Evolutionary conservation across 2,888 invertebrate genomes (phyloP), one percentile per base, ranked within the genome.

Genomic region (Anaspis maculata): DNA sequence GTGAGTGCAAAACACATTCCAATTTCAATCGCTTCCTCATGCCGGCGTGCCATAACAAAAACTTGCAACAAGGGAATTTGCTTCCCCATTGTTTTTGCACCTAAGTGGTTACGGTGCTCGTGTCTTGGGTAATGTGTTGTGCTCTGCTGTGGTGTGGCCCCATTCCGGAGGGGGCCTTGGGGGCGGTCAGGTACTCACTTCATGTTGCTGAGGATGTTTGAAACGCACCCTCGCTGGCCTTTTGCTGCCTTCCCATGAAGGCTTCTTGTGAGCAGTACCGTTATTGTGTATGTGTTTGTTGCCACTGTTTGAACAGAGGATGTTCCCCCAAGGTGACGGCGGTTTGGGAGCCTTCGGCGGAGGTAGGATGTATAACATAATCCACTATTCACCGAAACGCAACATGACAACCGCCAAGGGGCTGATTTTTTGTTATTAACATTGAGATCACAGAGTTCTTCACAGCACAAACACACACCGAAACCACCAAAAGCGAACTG

Each of bases 291-390:
- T n/a, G n/a, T n/a, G n/a, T n/a, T n/a, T n/a, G 23, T 25, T 32
- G 12, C 45, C 41, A 34, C 44, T 46, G 13, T 43, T 41, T 34
- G 53, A 50, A 51, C 67, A 65, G 32, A 67, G 51, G 37, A 70
- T 67, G 46, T 66, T 68, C 45, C 64, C 64, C 70, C 69, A 69
- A 9, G 68, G 66, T 6, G 68, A 67, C 30, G 69, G 67, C 37
- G 69, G 67, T 42, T 64, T 66, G 30, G 67, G 66, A 25, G 63
- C 64, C 45, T 67, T 62, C 30, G 70, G 67, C 25, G 71, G 70
- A 40, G 71, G 71, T 46, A 70, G 51, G 47, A 70, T 64, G 54
- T 70, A 70, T 54, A 71, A 61, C 68, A 71, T 67, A 31, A 19
- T 32, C n/a, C n/a, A n/a, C n/a, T n/a, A 27, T 27, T 30, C 19